Base-by-base conservation (phyloP, 2,797 vertebrate species). In the Coranthus polyacanthus region DNA sequence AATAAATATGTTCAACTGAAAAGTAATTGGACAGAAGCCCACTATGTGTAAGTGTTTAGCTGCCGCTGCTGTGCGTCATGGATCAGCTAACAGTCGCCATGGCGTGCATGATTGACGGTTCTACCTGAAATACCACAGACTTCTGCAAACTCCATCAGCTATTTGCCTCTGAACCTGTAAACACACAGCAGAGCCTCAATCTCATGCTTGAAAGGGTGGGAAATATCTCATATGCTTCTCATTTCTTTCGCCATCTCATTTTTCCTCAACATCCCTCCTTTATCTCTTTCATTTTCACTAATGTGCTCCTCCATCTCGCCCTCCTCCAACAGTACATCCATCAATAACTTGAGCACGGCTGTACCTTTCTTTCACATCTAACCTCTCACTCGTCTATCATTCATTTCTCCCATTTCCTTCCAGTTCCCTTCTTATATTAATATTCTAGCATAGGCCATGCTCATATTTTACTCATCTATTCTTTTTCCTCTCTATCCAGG, bases 241-340 rank as follows among this genome's bases (percentile, higher is more conserved):
- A 6, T 55, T 72, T 64, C 45, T 65, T 49, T 53, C 54, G 37
- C 54, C 20, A 10, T 32, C 26, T 12, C 51, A 0, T 1, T 6
- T 10, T 32, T 5, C 3, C 47, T 4, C 26, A 15, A 20, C 12
- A 11, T 16, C 41, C 24, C 51, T 56, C 43, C 47, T 77, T 68
- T 74, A 71, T 79, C 66, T 58, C 51, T 41, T 68, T 81, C 69
- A 62, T 75, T 77, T 61, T 56, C 68, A 63, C 74, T 74, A 77
- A 82, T 53, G 69, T 58, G 79, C 73, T 83, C 52, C 26, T 75
- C 45, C 64, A 70, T 78, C 72, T 87, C 74, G 42, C 67, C 68
- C 60, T 80, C 58, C 50, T 41, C 69, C 72, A 39, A 62, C 54
- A 74, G 54, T 15, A 20, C 68, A 64, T 70, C 75, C 72, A 67